phyloP scores from a whole-genome alignment of 2,888 invertebrate genomes.

The Calameuta pallipes region DNA sequence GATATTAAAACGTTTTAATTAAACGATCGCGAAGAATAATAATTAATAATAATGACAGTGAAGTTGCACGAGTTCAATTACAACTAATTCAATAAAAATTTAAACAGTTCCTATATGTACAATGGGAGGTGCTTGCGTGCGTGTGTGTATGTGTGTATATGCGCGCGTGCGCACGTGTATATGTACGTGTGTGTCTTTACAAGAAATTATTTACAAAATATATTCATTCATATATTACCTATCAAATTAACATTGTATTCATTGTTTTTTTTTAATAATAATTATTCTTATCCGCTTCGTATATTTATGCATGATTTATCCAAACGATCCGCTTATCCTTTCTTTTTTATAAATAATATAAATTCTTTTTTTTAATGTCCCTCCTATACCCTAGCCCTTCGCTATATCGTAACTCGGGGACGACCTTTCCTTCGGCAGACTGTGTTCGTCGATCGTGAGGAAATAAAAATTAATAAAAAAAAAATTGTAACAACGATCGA shows the following conservation, averaged over 20 bases:
- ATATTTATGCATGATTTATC: slow-evolving; percentile 53
- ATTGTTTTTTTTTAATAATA: slow-evolving; percentile 41
- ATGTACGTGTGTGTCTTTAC: slow-evolving; percentile 52
- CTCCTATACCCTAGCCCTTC: slow-evolving; percentile 47
- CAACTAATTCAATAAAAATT: slow-evolving; percentile 61
- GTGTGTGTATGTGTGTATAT: not conserved
- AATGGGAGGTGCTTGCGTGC: slow-evolving; percentile 38
- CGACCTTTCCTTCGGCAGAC: slow-evolving; percentile 30
- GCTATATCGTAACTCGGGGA: slow-evolving; percentile 40
- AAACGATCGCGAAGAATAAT: slow-evolving; percentile 40
- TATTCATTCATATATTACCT: slow-evolving; percentile 64
- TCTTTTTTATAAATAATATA: slow-evolving; percentile 57
- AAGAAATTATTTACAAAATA: slow-evolving; percentile 66
- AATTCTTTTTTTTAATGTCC: slow-evolving; percentile 51
- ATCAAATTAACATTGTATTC: slow-evolving; percentile 61
- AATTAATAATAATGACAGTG: slow-evolving; percentile 34
- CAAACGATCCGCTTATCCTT: slow-evolving; percentile 39
- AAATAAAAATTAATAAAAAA: too few relatives aligned
- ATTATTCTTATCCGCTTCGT: slow-evolving; percentile 43
- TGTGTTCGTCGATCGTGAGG: too few relatives aligned
- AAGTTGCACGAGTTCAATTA: slow-evolving; percentile 52
- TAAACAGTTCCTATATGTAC: slow-evolving; percentile 60
- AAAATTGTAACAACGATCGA: too few relatives aligned
- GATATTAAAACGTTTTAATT: slow-evolving; percentile 29
- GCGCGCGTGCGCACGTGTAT: not conserved